These are phyloP conservation scores for Coelopa pilipes DNA, from an alignment of 2,888 invertebrate species.

Conservation along the genomic window DNA sequence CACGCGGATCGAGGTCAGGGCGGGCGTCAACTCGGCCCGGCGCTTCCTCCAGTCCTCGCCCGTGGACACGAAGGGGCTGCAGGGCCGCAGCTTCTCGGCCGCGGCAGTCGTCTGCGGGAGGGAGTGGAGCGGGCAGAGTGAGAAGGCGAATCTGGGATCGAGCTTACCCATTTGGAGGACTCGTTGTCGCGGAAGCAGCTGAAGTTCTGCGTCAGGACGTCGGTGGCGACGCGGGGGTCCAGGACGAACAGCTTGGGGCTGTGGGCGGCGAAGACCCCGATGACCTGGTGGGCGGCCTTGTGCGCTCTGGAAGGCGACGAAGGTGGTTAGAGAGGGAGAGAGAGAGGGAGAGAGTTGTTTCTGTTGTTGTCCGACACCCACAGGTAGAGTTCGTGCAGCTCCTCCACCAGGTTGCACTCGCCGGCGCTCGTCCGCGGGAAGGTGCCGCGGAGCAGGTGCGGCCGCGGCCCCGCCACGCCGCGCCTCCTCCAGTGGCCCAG, in stretches of 20 bases:
- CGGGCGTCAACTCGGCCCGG: constrained; percentile 66
- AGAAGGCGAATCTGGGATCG: background rate
- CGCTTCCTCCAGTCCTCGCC: constrained; percentile 67
- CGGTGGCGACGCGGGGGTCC: constrained; percentile 57
- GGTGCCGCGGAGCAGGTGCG: constrained; percentile 57
- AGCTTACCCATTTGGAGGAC: constrained; percentile 50
- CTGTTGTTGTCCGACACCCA: constrained; percentile 49
- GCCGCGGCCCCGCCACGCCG: constrained; percentile 59
- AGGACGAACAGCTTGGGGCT: constrained; percentile 59
- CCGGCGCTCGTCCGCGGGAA: constrained; percentile 50
- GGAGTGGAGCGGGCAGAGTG: background rate
- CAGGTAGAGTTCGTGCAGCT: constrained; percentile 64
- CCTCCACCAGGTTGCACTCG: constrained; percentile 55
- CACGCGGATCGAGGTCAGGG: constrained; percentile 68
- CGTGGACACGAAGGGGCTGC: constrained; percentile 67
- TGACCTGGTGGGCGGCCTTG: constrained; percentile 50
- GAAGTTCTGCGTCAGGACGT: constrained; percentile 47
- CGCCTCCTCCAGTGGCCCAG: constrained; percentile 57
- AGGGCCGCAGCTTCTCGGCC: constrained; percentile 48
- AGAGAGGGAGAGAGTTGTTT: too few species aligned
- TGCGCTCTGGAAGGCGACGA: constrained; percentile 38
- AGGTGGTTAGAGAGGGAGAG: too few species aligned
- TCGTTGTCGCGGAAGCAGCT: constrained; percentile 51
- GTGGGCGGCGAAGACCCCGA: constrained; percentile 61
- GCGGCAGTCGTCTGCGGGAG: constrained; percentile 43